Base-by-base conservation (phyloP, 1,140 invertebrate species). In the Nebria ingens region DNA sequence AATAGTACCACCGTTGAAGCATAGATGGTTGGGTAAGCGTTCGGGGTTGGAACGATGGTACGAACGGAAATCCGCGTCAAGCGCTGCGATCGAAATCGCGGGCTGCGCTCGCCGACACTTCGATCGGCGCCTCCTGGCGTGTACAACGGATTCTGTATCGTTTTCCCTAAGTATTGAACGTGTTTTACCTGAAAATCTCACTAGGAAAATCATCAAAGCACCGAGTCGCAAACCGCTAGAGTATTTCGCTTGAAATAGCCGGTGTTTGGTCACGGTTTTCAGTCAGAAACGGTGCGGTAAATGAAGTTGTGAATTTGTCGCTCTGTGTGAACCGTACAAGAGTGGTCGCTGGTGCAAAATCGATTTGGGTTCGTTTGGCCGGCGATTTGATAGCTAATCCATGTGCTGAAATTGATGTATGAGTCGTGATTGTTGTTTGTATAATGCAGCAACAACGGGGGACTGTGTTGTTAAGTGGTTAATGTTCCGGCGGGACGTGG, bases 371-470 rank as follows among this genome's bases (percentile, higher is more conserved):
- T 34, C 25, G 25, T 34, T n/a, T n/a, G 25, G 6, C 6, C 40
- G 40, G 9, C 40, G 40, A 45, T 45, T 45, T 45, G n/a, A n/a
- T n/a, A n/a, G 17, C 40, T 45, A 45, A 45, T 45, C 40, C 40
- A 17, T 34, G 25, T 34, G 25, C 40, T 45, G 40, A 45, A 12
- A 4, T 45, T 45, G 40, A 45, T 45, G 40, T 12, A 45, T 45
- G 40, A 17, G 25, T 12, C 15, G 15, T 3, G 9, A 11, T 45
- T 45, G 17, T 12, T 6, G 40, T n/a, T n/a, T n/a, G n/a, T n/a
- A n/a, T n/a, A n/a, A n/a, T n/a, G n/a, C n/a, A n/a, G n/a, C n/a
- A 6, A 45, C 40, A 4, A 17, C 25, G 40, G 3, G 40, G 9
- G 40, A 4, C 15, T 45, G 6, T 17, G 6, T 6, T 34, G 25